Evolutionary conservation across 2,888 invertebrate genomes (phyloP).

Genomic region (Exocentrus adspersus): DNA sequence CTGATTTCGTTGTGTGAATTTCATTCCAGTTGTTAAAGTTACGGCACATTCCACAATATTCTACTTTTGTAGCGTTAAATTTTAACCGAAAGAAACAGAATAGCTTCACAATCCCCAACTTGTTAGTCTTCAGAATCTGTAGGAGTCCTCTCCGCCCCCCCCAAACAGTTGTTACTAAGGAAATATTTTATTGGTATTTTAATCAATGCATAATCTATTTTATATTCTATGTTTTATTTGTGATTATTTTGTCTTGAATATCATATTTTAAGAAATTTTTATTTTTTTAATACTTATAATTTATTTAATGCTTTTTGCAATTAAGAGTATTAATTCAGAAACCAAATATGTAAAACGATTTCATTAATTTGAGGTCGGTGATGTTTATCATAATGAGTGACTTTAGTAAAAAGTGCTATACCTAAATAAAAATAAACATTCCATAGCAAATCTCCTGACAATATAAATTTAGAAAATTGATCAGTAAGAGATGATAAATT

Average conservation of each 20-base stretch:
- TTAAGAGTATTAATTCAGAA: neutral
- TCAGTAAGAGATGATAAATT: no score
- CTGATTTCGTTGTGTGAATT: neutral
- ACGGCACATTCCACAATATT: neutral
- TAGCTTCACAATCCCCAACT: no score
- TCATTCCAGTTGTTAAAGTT: neutral
- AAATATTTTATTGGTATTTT: no score
- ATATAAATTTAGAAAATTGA: no score
- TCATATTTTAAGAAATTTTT: neutral
- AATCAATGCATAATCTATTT: neutral
- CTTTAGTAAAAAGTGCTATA: no score
- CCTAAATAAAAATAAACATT: no score
- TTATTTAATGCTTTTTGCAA: neutral
- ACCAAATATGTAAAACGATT: neutral
- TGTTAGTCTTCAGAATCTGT: no score
- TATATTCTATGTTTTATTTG: neutral
- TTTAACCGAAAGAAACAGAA: neutral
- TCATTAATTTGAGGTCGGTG: neutral
- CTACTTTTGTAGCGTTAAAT: neutral
- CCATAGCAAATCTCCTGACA: no score
- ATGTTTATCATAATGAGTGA: no score
- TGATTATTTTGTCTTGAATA: neutral
- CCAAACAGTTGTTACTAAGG: no score
- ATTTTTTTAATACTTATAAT: neutral
- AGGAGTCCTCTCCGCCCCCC: no score